Percentiles rank a stretch among this genome's conserved stretches.
These are phyloP conservation scores for Lerista edwardsae DNA, from an alignment of 2,797 vertebrate genomes.

Conservation along the genomic window DNA sequence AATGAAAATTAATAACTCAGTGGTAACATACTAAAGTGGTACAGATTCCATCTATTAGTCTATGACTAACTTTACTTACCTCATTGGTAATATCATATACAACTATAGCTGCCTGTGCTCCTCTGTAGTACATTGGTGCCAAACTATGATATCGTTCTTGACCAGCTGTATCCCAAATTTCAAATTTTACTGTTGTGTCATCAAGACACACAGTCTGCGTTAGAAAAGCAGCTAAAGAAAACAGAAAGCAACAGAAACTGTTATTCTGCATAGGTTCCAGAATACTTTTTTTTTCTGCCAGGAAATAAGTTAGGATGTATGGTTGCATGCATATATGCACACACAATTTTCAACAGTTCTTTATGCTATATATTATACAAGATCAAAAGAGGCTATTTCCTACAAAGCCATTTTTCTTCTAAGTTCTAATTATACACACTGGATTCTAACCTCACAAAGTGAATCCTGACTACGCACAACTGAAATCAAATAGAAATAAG, in stretches of 20 bases:
- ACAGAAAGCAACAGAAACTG: constrained; percentile 51
- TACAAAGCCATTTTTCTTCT: not conserved
- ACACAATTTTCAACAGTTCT: not conserved
- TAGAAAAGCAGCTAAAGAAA: constrained; percentile 94
- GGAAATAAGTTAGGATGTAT: no score
- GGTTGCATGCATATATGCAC: no score
- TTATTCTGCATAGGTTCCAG: not conserved
- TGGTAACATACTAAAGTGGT: not conserved
- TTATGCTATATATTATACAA: not conserved
- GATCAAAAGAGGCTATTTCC: not conserved
- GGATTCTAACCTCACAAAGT: no score
- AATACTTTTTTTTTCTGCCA: not conserved
- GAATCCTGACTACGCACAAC: no score
- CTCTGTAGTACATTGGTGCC: constrained; percentile 99
- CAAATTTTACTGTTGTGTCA: constrained; percentile 99
- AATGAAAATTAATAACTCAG: not conserved
- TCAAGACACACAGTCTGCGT: constrained; percentile 99
- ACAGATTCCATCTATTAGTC: not conserved
- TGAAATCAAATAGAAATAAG: no score
- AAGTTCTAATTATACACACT: not conserved
- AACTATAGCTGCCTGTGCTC: constrained; percentile 98
- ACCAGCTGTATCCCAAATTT: constrained; percentile 99
- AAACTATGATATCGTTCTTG: constrained; percentile 99
- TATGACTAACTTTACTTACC: constrained; percentile 79
- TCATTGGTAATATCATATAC: constrained; percentile 99